Evolutionary conservation across 2,888 invertebrate genomes (phyloP).

Genomic region (Campoplex nolae): DNA sequence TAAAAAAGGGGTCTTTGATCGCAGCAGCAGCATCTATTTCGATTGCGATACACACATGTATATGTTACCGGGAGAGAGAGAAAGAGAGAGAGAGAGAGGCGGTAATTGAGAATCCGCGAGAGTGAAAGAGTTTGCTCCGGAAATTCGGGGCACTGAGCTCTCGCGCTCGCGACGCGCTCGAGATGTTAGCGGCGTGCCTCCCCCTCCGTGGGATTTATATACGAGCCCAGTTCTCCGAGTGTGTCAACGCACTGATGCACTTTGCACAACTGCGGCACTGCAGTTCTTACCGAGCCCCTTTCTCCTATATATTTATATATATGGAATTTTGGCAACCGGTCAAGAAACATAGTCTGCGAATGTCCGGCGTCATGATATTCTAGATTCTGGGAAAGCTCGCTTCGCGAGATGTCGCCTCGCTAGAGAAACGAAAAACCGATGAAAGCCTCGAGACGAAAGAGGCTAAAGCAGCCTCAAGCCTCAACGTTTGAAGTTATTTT

Average conservation of each 20-base stretch:
- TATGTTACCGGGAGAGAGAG: conserved; percentile 12
- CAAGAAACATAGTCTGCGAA: conserved; percentile 80
- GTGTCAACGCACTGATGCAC: conserved; percentile 64
- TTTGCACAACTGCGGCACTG: conserved; percentile 44
- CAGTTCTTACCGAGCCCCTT: conserved; percentile 35
- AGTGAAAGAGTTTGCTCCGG: conserved; percentile 58
- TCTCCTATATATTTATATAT: conserved; percentile 61
- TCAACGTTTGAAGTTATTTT: conserved; percentile 79
- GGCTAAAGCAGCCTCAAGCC: conserved; percentile 15
- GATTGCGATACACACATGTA: conserved; percentile 29
- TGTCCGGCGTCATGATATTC: conserved; percentile 78
- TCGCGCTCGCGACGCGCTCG: conserved; percentile 22
- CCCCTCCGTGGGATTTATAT: conserved; percentile 60
- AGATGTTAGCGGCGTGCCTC: conserved; percentile 20
- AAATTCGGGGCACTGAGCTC: conserved; percentile 53
- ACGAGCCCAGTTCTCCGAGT: conserved; percentile 52
- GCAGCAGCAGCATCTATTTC: conserved; percentile 58
- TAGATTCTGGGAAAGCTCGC: conserved; percentile 76
- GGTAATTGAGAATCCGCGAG: conserved; percentile 56
- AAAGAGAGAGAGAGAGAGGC: not conserved
- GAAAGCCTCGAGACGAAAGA: conserved; percentile 46
- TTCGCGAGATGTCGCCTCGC: conserved; percentile 28
- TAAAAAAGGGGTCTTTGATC: conserved; percentile 62
- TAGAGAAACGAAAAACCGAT: conserved; percentile 37
- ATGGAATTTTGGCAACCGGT: conserved; percentile 79